Evolutionary conservation across 30 jellyfish, hydroid and myxozoan species (phyloP).

Genomic region (Aurelia aurita): DNA sequence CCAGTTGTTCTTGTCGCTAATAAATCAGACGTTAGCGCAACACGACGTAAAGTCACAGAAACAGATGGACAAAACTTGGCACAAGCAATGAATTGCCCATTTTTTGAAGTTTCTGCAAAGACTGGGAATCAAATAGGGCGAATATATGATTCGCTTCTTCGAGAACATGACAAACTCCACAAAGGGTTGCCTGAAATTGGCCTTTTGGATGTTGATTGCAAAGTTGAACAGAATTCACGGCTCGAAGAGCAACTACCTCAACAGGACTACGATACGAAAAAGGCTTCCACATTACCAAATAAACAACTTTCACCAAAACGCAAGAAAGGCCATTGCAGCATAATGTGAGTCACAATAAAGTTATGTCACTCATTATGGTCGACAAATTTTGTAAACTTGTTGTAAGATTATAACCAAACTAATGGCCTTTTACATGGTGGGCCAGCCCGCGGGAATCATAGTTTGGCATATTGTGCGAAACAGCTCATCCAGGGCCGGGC

Average conservation of each 20-base stretch:
- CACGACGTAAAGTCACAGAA: conserved; percentile 54
- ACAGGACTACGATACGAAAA: too few species aligned
- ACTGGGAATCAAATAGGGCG: conserved; percentile 27
- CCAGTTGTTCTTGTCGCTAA: conserved; percentile 73
- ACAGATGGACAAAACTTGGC: conserved; percentile 61
- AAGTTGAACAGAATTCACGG: too few species aligned
- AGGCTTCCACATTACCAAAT: too few species aligned
- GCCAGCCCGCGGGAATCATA: too few species aligned
- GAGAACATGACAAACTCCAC: conserved; percentile 24
- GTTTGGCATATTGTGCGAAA: too few species aligned
- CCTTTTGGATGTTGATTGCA: too few species aligned
- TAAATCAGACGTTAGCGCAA: conserved; percentile 65
- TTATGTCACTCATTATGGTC: too few species aligned
- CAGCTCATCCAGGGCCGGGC: too few species aligned
- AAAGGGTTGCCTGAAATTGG: not conserved
- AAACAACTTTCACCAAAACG: not conserved
- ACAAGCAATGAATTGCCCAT: conserved; percentile 51
- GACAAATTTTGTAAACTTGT: too few species aligned
- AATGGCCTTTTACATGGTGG: too few species aligned
- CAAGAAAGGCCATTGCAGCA: not conserved
- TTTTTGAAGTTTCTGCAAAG: conserved; percentile 68
- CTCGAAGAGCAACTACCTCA: too few species aligned
- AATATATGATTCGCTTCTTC: conserved; percentile 29
- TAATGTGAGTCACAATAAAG: not conserved
- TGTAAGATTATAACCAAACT: too few species aligned